Conservation (phyloP, 2,888 invertebrate genomes). For the Ypsolopha scabrella region DNA sequence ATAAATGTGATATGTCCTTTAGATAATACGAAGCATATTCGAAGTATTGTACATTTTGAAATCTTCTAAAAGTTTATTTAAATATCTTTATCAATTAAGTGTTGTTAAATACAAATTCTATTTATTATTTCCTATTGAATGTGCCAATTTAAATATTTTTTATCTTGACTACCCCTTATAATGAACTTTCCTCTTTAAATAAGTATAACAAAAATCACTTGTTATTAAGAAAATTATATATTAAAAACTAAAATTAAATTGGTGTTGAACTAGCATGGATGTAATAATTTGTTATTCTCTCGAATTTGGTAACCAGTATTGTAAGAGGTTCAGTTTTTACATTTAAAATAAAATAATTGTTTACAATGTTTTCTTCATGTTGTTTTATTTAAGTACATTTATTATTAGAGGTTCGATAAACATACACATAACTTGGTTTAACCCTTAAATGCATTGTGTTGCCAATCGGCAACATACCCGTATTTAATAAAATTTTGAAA, state of each 20-base stretch:
- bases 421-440: too few relatives aligned
- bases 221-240: neutral
- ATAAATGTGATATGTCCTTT: constrained; percentile 9
- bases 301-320: constrained; percentile 36
- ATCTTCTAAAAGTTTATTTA: too few relatives aligned
- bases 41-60: neutral
- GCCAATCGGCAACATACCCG: too few relatives aligned
- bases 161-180: constrained; percentile 7
- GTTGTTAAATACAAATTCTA: constrained; percentile 7
- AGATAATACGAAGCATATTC: neutral
- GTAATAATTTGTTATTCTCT: constrained; percentile 38
- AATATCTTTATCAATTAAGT: neutral
- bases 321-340: constrained; percentile 56
- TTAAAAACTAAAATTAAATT: constrained; percentile 26
- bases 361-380: constrained; percentile 24
- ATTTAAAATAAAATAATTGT: constrained; percentile 57
- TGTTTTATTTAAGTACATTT: constrained; percentile 14
- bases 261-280: constrained; percentile 28
- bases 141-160: constrained; percentile 36
- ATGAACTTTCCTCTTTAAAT: neutral
- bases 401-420: neutral
- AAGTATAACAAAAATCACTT: neutral
- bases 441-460: too few relatives aligned
- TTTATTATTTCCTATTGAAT: constrained; percentile 18
- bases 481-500: too few relatives aligned